Base-by-base conservation (phyloP, 2,888 invertebrate genomes). In the Branchipolynoe longqiensis region DNA sequence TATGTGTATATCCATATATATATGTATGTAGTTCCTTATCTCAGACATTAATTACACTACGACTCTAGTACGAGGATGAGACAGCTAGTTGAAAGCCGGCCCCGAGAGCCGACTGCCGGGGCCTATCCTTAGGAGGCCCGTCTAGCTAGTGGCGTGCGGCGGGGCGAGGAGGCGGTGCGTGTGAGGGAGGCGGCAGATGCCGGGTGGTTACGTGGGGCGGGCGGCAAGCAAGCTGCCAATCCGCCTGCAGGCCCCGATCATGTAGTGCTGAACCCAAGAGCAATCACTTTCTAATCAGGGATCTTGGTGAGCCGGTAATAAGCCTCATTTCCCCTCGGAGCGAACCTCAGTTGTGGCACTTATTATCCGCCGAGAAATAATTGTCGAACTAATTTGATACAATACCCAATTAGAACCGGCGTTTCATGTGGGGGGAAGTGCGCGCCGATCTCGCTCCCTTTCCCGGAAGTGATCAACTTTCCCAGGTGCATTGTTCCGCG, bases 301-400 rank as follows among this genome's bases (percentile, higher is more conserved):
- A 78, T 78, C 78, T 78, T 14, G 18, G 22, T 18, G 78, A 48
- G 48, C 18, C 25, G 31, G 33, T 78, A 78, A 78, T 78, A 28
- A 78, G 78, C 78, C 78, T 31, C 78, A 78, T 78, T 78, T 78
- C 54, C 78, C 48, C 33, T 69, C 78, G 28, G 4, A 48, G 48
- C 25, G 48, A 28, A 28, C 54, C 78, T 48, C 78, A 78, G 78
- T 78, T 78, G 78, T 78, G 78, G 78, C 78, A 78, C 78, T 78
- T 78, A 78, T 78, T 78, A 78, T 41, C 78, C 54, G 78, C 78
- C 78, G 78, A 78, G 78, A 78, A 78, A 78, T 78, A 78, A 78
- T 78, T 78, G 78, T 78, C 78, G 33, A 78, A 78, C 78, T 78
- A 78, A 78, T 78, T 78, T 78, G 78, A 78, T 78, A 78, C 78